These are phyloP conservation scores for Dexiosoma caninum DNA, from an alignment of 2,888 invertebrate species.

Conservation along the genomic window DNA sequence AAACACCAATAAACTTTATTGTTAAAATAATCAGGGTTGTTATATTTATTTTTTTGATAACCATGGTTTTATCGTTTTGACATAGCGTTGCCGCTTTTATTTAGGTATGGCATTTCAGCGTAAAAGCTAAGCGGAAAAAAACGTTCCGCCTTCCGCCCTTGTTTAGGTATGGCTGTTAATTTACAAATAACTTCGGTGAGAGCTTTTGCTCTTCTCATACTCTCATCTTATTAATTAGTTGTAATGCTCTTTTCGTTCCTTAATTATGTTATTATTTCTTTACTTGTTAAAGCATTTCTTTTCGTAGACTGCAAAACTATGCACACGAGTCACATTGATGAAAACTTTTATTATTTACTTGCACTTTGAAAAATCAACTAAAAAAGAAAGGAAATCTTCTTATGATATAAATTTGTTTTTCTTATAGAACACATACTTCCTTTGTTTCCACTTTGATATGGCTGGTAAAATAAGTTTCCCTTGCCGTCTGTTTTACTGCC, in stretches of 20 bases:
- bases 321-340: background rate
- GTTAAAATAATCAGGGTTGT: too few relatives aligned
- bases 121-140: too few relatives aligned
- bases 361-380: slow-evolving; percentile 5
- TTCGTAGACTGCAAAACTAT: background rate
- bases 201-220: background rate
- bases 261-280: slow-evolving; percentile 1
- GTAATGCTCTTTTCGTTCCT: background rate
- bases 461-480: background rate
- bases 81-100: too few relatives aligned
- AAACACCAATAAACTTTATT: too few relatives aligned
- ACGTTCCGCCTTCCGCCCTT: too few relatives aligned
- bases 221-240: background rate
- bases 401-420: slow-evolving; percentile 30
- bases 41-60: too few relatives aligned
- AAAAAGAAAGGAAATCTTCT: background rate
- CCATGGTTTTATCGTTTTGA: too few relatives aligned
- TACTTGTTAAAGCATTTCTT: background rate
- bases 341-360: background rate
- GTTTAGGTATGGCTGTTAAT: too few relatives aligned
- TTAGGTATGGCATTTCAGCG: too few relatives aligned
- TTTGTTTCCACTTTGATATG: slow-evolving; percentile 20
- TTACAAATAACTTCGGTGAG: background rate
- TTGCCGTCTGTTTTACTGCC: background rate
- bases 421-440: slow-evolving; percentile 30